Percentiles rank a stretch among this genome's conserved stretches.
These are phyloP conservation scores for Hedychridium roseum DNA, from an alignment of 2,888 invertebrate genomes.

Conservation along the genomic window DNA sequence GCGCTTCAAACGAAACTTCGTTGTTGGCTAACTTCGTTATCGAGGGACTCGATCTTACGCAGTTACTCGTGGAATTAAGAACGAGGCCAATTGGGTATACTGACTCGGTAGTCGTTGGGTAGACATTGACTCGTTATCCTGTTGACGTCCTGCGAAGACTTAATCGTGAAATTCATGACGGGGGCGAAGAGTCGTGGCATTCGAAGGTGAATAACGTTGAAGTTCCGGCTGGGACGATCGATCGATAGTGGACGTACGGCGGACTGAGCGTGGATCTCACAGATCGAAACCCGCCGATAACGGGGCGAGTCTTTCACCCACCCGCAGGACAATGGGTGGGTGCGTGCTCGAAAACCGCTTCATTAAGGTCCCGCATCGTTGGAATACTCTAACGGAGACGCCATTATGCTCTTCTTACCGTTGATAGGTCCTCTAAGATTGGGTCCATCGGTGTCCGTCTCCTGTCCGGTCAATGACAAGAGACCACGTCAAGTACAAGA, in stretches of 20 bases:
- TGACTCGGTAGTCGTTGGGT: too few species aligned
- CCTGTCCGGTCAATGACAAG: too few species aligned
- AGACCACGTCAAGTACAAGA: too few species aligned
- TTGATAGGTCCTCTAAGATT: background rate
- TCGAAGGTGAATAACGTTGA: conserved; percentile 24
- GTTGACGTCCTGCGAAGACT: too few species aligned
- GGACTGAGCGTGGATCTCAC: conserved; percentile 34
- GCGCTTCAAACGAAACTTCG: too few species aligned
- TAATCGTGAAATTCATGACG: background rate
- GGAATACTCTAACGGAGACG: conserved; percentile 22
- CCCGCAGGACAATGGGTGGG: conserved; percentile 42
- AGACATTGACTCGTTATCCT: too few species aligned
- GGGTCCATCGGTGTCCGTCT: too few species aligned
- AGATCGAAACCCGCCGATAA: conserved; percentile 46
- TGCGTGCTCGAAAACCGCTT: conserved; percentile 47
- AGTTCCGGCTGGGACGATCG: conserved; percentile 7
- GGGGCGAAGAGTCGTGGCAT: conserved; percentile 20
- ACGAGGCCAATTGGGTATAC: too few species aligned
- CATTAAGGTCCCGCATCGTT: conserved; percentile 38
- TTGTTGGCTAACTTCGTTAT: too few species aligned
- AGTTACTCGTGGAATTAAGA: too few species aligned
- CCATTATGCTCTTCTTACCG: conserved; percentile 13
- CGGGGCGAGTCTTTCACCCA: conserved; percentile 34
- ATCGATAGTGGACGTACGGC: conserved; percentile 27
- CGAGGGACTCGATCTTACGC: too few species aligned